Percentiles rank a stretch among this genome's conserved stretches.
These are phyloP conservation scores for Casuarius casuarius DNA, from an alignment of 2,113 vertebrate genomes.

Conservation along the genomic window DNA sequence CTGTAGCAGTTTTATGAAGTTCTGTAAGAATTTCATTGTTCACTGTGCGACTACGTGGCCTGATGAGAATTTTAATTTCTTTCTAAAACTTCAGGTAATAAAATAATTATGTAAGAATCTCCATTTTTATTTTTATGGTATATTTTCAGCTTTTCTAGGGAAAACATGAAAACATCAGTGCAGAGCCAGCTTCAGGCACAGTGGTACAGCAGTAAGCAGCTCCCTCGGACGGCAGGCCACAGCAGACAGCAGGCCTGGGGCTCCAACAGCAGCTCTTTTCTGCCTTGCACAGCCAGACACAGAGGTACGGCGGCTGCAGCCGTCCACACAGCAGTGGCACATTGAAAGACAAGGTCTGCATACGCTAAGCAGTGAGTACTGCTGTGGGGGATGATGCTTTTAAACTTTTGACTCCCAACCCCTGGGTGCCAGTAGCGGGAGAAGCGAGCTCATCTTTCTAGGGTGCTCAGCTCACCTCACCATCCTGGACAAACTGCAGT, in stretches of 20 bases:
- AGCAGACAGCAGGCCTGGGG: too few relatives aligned
- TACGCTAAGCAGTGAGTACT: too few relatives aligned
- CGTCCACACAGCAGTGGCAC: accelerated
- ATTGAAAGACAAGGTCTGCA: accelerated
- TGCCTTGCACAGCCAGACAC: not conserved
- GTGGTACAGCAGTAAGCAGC: too few relatives aligned
- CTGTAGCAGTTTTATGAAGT: not conserved
- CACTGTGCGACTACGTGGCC: not conserved
- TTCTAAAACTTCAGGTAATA: not conserved
- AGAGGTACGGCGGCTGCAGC: not conserved
- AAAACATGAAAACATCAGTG: not conserved
- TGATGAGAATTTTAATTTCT: not conserved
- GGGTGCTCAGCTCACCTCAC: not conserved
- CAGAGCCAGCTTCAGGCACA: not conserved
- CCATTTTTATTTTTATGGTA: not conserved
- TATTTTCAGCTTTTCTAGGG: not conserved
- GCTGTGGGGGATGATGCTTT: not conserved
- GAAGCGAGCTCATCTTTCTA: not conserved
- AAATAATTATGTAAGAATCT: not conserved
- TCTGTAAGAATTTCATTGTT: not conserved
- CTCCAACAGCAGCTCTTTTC: not conserved
- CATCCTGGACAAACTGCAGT: not conserved
- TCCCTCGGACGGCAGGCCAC: not conserved
- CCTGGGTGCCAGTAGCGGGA: not conserved
- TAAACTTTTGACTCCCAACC: not conserved